A percentile compares a stretch with the other conserved stretches of the same genome.
Conservation (phyloP, 2,888 invertebrate species). For the Andrena trimmerana region DNA sequence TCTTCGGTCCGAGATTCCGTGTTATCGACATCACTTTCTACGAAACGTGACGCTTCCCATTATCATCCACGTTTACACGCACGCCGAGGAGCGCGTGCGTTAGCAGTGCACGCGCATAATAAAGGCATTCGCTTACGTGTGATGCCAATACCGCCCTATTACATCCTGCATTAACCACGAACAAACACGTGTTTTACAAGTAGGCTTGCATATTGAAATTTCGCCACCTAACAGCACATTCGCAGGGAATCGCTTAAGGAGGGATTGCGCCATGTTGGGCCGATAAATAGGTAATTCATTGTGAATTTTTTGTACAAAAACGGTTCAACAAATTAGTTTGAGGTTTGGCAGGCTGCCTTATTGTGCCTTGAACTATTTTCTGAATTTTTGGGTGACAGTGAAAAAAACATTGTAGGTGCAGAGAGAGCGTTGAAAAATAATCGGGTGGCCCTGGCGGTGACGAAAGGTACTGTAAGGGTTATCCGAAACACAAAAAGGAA, state of each 20-base stretch:
- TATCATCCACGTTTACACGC: constrained; percentile 54
- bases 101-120: constrained; percentile 30
- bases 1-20: neutral
- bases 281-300: too few species aligned
- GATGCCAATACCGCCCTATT: constrained; percentile 30
- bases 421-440: too few species aligned
- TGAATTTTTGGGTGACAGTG: too few species aligned
- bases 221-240: constrained; percentile 5
- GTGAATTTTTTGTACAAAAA: too few species aligned
- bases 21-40: constrained; percentile 40
- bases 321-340: too few species aligned
- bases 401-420: too few species aligned
- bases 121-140: constrained; percentile 30
- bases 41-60: constrained; percentile 51
- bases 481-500: too few species aligned
- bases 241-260: neutral
- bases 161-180: constrained; percentile 35
- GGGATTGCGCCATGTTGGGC: too few species aligned
- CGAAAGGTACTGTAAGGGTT: too few species aligned
- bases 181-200: constrained; percentile 16
- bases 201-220: constrained; percentile 35
- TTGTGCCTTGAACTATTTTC: too few species aligned
- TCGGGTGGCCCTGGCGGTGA: too few species aligned
- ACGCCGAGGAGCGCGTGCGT: constrained; percentile 52
- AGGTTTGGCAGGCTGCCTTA: too few species aligned